Evolutionary conservation across 53 echinoderm and acorn worm species (phyloP).

Genomic region (Glandiceps talaboti): DNA sequence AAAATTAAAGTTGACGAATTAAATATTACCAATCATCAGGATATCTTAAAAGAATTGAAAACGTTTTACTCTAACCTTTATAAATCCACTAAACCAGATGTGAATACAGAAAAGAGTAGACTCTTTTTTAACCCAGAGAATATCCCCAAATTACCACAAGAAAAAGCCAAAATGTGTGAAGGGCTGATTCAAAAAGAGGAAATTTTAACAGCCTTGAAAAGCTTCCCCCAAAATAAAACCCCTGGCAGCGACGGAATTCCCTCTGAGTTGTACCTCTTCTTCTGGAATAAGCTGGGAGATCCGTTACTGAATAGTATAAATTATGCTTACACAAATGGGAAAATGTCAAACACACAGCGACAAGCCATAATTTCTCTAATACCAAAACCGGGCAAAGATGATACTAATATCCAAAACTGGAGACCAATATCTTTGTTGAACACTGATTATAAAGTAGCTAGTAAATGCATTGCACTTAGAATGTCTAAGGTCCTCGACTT

Average conservation of each 20-base stretch:
- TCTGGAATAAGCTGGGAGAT: too few relatives aligned
- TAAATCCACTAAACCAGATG: neutral
- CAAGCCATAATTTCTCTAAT: neutral
- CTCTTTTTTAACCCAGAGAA: neutral
- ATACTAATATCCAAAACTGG: neutral
- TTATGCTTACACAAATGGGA: neutral
- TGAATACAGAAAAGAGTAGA: neutral
- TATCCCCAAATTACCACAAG: neutral
- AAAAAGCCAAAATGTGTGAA: neutral
- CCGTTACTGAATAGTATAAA: neutral
- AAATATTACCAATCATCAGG: neutral
- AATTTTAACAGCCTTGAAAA: too few relatives aligned
- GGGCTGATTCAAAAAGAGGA: neutral
- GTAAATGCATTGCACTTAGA: neutral
- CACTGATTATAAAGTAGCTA: neutral
- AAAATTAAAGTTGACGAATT: neutral
- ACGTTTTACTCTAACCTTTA: neutral
- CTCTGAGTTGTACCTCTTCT: too few relatives aligned
- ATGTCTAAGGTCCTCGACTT: neutral
- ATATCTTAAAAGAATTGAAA: neutral
- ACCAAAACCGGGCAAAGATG: neutral
- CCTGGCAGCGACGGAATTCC: too few relatives aligned
- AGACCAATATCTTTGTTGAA: neutral
- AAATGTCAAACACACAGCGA: neutral
- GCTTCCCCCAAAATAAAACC: too few relatives aligned